Conservation (phyloP, 2,113 vertebrate genomes). For the Setophaga petechia region DNA sequence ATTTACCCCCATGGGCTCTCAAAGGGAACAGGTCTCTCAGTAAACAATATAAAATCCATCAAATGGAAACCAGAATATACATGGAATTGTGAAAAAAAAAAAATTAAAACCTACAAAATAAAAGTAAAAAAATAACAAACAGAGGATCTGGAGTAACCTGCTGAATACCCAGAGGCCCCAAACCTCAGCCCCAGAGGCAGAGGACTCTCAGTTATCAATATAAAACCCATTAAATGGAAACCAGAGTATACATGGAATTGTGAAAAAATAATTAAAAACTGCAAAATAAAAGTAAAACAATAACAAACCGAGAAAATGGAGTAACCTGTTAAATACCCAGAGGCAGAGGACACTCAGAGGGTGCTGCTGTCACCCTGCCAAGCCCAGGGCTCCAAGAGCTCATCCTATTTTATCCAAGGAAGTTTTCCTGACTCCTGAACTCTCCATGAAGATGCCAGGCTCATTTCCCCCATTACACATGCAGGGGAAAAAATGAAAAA, state of each 20-base stretch:
- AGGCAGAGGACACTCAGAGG: not conserved
- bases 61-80: not conserved
- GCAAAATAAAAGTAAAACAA: not conserved
- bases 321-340: not conserved
- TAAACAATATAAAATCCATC: not conserved
- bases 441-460: not conserved
- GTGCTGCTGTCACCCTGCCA: not conserved
- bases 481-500: rapidly evolving
- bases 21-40: not conserved
- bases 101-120: not conserved
- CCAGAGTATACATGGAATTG: rapidly evolving
- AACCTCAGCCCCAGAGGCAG: no score
- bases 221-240: not conserved
- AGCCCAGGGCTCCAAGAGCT: not conserved
- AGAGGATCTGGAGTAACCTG: not conserved
- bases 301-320: not conserved
- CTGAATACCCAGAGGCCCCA: not conserved
- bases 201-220: not conserved
- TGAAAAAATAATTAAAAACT: not conserved
- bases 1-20: not conserved
- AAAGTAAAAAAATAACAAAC: not conserved
- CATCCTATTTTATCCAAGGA: not conserved
- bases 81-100: no score
- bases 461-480: not conserved
- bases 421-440: not conserved